These are phyloP conservation scores for Trypoxylus dichotomus DNA, from an alignment of 1,140 invertebrate genomes.

Conservation along the genomic window DNA sequence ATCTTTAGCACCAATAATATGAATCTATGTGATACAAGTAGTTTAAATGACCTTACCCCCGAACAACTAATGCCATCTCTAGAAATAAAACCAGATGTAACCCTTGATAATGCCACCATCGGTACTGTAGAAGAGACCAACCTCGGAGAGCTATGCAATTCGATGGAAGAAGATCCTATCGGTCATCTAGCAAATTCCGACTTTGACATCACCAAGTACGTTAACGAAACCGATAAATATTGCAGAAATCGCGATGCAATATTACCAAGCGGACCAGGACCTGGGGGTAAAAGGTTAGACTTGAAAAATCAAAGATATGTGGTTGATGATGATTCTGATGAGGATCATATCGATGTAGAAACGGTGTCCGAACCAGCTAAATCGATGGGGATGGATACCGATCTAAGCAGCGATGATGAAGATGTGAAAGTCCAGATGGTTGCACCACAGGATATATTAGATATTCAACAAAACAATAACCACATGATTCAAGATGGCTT, in stretches of 20 bases:
- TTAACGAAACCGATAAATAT: slow-evolving; percentile 17
- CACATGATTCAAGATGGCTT: too few species aligned
- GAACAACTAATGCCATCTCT: neutral
- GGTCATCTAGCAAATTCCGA: neutral
- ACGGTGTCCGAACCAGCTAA: neutral
- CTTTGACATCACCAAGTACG: slow-evolving; percentile 28
- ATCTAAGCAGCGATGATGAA: neutral
- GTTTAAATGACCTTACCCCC: neutral
- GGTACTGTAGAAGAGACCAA: neutral
- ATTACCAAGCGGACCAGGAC: slow-evolving; percentile 6
- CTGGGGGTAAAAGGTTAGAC: slow-evolving; percentile 26
- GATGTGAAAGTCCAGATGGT: neutral
- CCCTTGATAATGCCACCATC: neutral
- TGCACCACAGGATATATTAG: neutral
- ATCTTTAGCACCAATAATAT: slow-evolving; percentile 13
- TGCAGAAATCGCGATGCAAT: neutral
- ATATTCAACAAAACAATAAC: neutral
- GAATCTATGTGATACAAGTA: neutral
- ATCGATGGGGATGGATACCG: neutral
- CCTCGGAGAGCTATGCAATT: neutral
- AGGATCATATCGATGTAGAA: slow-evolving; percentile 26
- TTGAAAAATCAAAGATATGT: slow-evolving; percentile 29
- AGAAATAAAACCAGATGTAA: neutral
- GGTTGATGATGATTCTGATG: neutral
- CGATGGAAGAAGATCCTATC: slow-evolving; percentile 14